Base-by-base conservation (phyloP, 2,888 invertebrate genomes). In the Teleogryllus oceanicus region DNA sequence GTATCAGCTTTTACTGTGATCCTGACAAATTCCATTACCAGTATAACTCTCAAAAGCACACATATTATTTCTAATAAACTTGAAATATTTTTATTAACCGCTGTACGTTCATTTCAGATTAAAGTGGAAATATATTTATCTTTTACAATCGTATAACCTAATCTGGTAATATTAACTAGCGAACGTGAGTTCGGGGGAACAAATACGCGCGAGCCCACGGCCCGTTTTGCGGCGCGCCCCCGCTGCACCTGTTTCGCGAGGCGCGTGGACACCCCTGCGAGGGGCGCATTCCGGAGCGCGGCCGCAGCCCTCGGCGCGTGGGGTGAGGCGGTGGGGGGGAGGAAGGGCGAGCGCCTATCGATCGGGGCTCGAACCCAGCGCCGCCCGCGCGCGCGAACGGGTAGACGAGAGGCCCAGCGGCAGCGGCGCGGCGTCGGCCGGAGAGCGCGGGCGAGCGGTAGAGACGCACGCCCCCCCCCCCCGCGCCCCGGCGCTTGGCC, bases 201-300 rank as follows among this genome's bases (percentile, higher is more conserved):
- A 37, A 37, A 37, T 37, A 37, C 5, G 37, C 37, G 37, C 37
- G 8, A 37, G 8, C 37, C 37, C 8, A 5, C 37, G 37, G 8
- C 37, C 37, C 37, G 37, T 37, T 37, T 37, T 8, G 37, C 37
- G 37, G 37, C 37, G 37, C 37, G 37, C 37, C 5, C 37, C 37
- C 37, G 37, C 37, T 37, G 37, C 37, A 37, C 37, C 37, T 37
- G 37, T 37, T 37, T 37, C 62, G 62, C 16, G 62, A 3, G 16
- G 62, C 13, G 62, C 16, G 62, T 16, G 13, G 13, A 13, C 62
- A 62, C 62, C 62, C 62, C 62, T 62, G 62, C 62, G 62, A 62
- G 62, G 37, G 62, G 62, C 62, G 62, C 62, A 62, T 62, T 62
- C 62, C 62, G 62, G 62, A 62, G 62, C 62, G 62, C 62, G 62